Conservation (phyloP, 2,113 vertebrate species). For the Cyprinodon tularosa region DNA sequence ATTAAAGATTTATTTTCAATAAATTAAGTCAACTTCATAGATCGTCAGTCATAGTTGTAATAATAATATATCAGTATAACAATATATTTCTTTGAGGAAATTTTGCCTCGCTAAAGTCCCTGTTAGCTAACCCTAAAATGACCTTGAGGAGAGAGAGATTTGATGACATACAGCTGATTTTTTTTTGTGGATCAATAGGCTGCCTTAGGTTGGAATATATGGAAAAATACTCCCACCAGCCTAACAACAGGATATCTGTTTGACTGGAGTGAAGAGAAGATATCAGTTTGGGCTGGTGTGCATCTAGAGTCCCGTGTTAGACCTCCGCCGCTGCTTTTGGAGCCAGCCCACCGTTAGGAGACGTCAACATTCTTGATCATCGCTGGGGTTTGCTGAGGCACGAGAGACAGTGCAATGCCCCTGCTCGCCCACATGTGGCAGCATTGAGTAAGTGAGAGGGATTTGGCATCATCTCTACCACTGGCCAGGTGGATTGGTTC, state of each 20-base stretch:
- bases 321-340: slow-evolving; percentile 36
- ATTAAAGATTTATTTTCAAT: slow-evolving; percentile 84
- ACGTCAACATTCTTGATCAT: slow-evolving; percentile 64
- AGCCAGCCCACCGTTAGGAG: slow-evolving; percentile 55
- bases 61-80: slow-evolving; percentile 71
- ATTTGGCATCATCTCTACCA: slow-evolving; percentile 67
- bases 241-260: slow-evolving; percentile 38
- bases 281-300: slow-evolving; percentile 58
- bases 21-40: slow-evolving; percentile 83
- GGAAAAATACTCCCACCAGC: slow-evolving; percentile 30
- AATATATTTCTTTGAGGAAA: slow-evolving; percentile 72
- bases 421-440: slow-evolving; percentile 62
- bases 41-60: slow-evolving; percentile 74
- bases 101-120: slow-evolving; percentile 65
- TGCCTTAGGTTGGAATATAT: slow-evolving; percentile 29
- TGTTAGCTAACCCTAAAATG: slow-evolving; percentile 66
- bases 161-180: slow-evolving; percentile 31
- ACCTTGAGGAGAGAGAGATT: slow-evolving; percentile 57
- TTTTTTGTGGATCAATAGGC: slow-evolving; percentile 32
- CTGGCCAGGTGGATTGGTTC: slow-evolving; percentile 56
- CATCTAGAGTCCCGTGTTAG: slow-evolving; percentile 18
- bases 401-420: slow-evolving; percentile 68
- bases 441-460: slow-evolving; percentile 58
- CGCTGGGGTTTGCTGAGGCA: slow-evolving; percentile 42
- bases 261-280: slow-evolving; percentile 21